A percentile compares a stretch with the other conserved stretches of the same genome.
Evolutionary conservation across 2,797 vertebrate genomes (phyloP).

Genomic region (Botia almorhae): DNA sequence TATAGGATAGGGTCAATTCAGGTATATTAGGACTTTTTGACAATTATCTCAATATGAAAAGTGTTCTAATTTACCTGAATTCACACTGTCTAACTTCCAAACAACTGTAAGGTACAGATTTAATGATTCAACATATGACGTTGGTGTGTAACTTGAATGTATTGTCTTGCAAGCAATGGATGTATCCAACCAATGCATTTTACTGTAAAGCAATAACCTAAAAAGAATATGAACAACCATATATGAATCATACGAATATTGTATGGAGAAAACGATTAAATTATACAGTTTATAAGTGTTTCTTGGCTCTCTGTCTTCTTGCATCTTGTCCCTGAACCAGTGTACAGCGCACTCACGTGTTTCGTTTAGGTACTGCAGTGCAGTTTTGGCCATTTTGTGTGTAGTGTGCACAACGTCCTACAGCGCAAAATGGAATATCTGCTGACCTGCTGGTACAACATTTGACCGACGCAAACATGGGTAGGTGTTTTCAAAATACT

Average conservation of each 20-base stretch:
- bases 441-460: background rate
- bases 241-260: slow-evolving; percentile 58
- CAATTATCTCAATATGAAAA: no score
- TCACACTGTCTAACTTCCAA: slow-evolving; percentile 26
- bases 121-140: slow-evolving; percentile 54
- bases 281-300: slow-evolving; percentile 55
- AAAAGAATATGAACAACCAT: slow-evolving; percentile 52
- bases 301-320: slow-evolving; percentile 25
- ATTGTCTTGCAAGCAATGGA: slow-evolving; percentile 70
- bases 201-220: slow-evolving; percentile 71
- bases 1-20: slow-evolving; percentile 3
- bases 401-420: background rate
- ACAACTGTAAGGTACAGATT: slow-evolving; percentile 37
- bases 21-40: no score
- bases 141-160: slow-evolving; percentile 70
- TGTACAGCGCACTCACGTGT: slow-evolving; percentile 16
- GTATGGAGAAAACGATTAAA: slow-evolving; percentile 61
- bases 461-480: background rate
- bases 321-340: background rate
- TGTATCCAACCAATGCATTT: slow-evolving; percentile 69
- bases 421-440: background rate
- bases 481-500: background rate
- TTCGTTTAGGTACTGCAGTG: background rate
- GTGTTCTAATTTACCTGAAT: no score
- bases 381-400: slow-evolving; percentile 11